Evolutionary conservation across 2,888 invertebrate genomes (phyloP).

Genomic region (Mesoligia furuncula): DNA sequence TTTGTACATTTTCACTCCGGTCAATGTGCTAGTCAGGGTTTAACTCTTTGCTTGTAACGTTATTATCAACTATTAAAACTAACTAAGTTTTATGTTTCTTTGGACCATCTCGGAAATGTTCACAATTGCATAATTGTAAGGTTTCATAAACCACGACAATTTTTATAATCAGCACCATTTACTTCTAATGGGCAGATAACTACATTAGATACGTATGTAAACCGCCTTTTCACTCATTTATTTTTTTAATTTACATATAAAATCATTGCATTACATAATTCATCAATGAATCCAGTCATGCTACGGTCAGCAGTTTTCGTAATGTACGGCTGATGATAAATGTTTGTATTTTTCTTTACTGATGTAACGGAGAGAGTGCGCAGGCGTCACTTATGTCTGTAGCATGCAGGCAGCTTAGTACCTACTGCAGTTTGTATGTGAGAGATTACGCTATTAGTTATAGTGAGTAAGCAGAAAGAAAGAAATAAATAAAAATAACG

Average conservation of each 20-base stretch:
- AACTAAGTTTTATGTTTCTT: not conserved
- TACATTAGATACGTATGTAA: not conserved
- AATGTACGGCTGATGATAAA: constrained; percentile 51
- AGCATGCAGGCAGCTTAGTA: constrained; percentile 31
- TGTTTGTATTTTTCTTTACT: constrained; percentile 66
- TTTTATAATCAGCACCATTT: constrained; percentile 3
- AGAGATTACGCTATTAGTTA: constrained; percentile 32
- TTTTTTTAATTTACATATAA: constrained; percentile 32
- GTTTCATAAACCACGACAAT: not conserved
- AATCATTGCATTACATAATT: constrained; percentile 49
- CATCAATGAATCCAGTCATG: constrained; percentile 55
- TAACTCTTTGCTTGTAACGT: not conserved
- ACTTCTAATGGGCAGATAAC: constrained; percentile 13
- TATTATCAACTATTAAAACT: not conserved
- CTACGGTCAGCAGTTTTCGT: constrained; percentile 43
- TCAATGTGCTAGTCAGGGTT: not conserved
- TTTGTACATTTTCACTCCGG: not conserved
- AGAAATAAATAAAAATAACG: not conserved
- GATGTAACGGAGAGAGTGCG: constrained; percentile 71
- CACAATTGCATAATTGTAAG: not conserved
- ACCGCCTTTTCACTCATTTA: constrained; percentile 3
- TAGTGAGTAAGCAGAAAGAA: constrained; percentile 22
- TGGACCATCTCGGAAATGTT: constrained; percentile 1
- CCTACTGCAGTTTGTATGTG: constrained; percentile 23
- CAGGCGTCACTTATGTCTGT: constrained; percentile 31